These are phyloP conservation scores for Drosophila lowei DNA, from an alignment of 1,140 invertebrate genomes.

Conservation along the genomic window DNA sequence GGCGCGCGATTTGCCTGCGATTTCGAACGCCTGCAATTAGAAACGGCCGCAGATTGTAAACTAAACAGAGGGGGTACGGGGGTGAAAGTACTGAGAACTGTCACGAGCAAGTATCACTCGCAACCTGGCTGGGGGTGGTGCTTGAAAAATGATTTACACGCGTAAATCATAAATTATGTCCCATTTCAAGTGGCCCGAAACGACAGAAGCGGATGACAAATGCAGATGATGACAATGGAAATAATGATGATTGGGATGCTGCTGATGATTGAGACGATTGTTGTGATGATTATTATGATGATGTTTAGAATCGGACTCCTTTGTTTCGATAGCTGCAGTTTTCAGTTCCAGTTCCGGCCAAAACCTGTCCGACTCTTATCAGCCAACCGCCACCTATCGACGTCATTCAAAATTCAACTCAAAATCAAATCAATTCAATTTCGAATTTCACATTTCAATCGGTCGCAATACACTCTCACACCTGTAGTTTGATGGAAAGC, in stretches of 20 bases:
- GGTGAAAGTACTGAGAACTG: slow-evolving; percentile 16
- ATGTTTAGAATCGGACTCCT: slow-evolving; percentile 11
- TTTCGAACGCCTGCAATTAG: slow-evolving; percentile 73
- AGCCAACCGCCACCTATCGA: slow-evolving; percentile 8
- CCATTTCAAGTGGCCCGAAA: slow-evolving; percentile 53
- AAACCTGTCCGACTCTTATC: slow-evolving; percentile 22
- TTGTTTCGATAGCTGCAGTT: slow-evolving; percentile 1
- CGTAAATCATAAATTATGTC: slow-evolving; percentile 76
- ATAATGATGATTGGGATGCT: slow-evolving; percentile 24
- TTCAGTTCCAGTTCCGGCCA: neutral
- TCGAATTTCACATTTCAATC: slow-evolving; percentile 56
- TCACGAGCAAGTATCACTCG: slow-evolving; percentile 40
- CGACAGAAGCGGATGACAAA: slow-evolving; percentile 48
- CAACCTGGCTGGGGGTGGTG: slow-evolving; percentile 17
- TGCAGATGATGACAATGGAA: slow-evolving; percentile 53
- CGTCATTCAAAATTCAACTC: slow-evolving; percentile 17
- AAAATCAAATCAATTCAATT: slow-evolving; percentile 17
- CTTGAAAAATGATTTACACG: slow-evolving; percentile 75
- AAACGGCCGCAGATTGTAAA: slow-evolving; percentile 63
- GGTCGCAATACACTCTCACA: slow-evolving; percentile 28
- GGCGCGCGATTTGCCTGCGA: slow-evolving; percentile 49
- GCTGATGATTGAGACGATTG: slow-evolving; percentile 18
- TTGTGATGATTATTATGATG: slow-evolving; percentile 26
- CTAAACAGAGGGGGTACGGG: slow-evolving; percentile 22
- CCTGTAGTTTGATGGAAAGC: slow-evolving; percentile 38